phyloP scores from a whole-genome alignment of 2,888 invertebrate species.

The Boloria selene region DNA sequence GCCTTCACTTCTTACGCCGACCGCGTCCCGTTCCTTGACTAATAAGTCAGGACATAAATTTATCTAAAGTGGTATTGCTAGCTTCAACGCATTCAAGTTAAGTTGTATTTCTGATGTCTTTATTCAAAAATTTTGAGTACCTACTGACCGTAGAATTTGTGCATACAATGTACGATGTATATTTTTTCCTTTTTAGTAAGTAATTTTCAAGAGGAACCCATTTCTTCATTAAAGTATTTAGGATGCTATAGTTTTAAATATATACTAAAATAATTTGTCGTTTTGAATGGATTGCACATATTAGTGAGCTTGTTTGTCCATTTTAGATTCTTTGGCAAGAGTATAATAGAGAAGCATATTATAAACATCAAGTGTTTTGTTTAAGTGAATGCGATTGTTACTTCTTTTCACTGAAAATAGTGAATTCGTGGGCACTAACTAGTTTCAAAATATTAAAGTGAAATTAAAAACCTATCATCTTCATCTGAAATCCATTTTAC shows the following conservation, averaged over 20 bases:
- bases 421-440: too few relatives aligned
- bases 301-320: constrained; percentile 38
- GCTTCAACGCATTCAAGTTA: constrained; percentile 28
- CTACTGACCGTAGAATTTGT: too few relatives aligned
- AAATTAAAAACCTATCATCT: too few relatives aligned
- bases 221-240: too few relatives aligned
- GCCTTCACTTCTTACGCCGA: constrained; percentile 34
- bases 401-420: too few relatives aligned
- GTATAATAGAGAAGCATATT: not conserved
- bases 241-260: too few relatives aligned
- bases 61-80: constrained; percentile 29
- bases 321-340: constrained; percentile 23
- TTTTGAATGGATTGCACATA: constrained; percentile 33
- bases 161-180: too few relatives aligned
- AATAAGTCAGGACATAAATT: constrained; percentile 40
- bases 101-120: constrained; percentile 2
- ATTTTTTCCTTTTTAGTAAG: too few relatives aligned
- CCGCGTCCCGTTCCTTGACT: constrained; percentile 33
- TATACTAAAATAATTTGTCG: not conserved
- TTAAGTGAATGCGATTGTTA: too few relatives aligned
- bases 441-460: too few relatives aligned
- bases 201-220: too few relatives aligned
- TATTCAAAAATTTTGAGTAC: not conserved
- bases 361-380: constrained; percentile 25
- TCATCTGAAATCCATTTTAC: too few relatives aligned